Percentiles rank a stretch among this genome's conserved stretches.
phyloP scores from a whole-genome alignment of 92 coral and sea anemone species.

The Phenganax marumi region DNA sequence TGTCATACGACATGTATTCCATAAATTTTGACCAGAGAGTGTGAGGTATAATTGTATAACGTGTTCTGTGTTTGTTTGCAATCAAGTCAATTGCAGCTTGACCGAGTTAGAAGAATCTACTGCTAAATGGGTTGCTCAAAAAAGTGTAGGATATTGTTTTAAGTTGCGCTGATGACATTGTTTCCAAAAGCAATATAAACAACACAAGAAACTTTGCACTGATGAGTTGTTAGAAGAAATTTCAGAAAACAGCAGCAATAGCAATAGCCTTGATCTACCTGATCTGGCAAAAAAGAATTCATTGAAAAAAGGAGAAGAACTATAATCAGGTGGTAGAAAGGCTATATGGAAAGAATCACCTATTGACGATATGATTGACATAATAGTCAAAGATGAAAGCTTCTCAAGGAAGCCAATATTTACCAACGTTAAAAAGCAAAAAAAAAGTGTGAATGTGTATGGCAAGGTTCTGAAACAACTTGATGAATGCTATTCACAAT shows the following conservation, averaged over 20 bases:
- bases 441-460: conserved; percentile 37
- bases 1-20: no score
- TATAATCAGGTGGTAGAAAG: conserved; percentile 47
- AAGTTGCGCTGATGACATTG: neutral
- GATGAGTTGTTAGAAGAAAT: neutral
- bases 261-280: neutral
- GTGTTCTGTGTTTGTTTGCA: neutral
- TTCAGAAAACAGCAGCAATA: neutral
- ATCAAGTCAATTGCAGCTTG: neutral
- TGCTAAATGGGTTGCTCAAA: neutral
- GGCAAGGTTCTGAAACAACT: conserved; percentile 23
- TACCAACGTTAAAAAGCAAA: conserved; percentile 57
- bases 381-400: conserved; percentile 47
- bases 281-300: neutral
- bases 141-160: conserved; percentile 9
- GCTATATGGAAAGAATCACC: conserved; percentile 48
- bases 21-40: no score
- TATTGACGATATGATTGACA: conserved; percentile 48
- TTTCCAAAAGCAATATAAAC: neutral
- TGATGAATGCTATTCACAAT: conserved; percentile 30
- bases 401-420: conserved; percentile 37
- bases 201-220: neutral
- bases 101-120: neutral
- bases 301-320: neutral
- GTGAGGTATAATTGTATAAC: neutral